phyloP scores from a whole-genome alignment of 2,888 invertebrate species.

The Polylopha cassiicola region DNA sequence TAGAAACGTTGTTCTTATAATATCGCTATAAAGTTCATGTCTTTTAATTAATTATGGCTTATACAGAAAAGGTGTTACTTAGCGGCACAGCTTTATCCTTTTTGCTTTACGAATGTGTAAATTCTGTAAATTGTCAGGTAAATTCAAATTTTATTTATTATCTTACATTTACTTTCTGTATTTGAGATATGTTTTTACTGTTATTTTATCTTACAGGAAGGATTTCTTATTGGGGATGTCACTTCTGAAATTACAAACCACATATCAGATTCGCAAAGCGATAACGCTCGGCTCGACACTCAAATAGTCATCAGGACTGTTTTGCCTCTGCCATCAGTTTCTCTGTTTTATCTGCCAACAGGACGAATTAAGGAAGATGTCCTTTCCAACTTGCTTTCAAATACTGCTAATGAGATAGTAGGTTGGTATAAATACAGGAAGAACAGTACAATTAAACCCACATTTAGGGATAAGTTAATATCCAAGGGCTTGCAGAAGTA shows the following conservation, averaged over 20 bases:
- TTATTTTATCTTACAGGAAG: slow-evolving; percentile 60
- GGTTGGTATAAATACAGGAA: slow-evolving; percentile 83
- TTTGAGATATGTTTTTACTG: slow-evolving; percentile 10
- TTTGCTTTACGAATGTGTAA: slow-evolving; percentile 81
- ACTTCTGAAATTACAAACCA: slow-evolving; percentile 80
- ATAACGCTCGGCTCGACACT: slow-evolving; percentile 77
- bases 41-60: slow-evolving; percentile 43
- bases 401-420: slow-evolving; percentile 75
- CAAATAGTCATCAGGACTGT: slow-evolving; percentile 79
- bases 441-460: slow-evolving; percentile 72
- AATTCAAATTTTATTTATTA: slow-evolving; percentile 23
- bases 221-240: slow-evolving; percentile 81
- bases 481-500: slow-evolving; percentile 79
- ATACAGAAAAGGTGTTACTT: slow-evolving; percentile 72
- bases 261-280: slow-evolving; percentile 82
- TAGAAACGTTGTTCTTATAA: not conserved
- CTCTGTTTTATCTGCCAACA: slow-evolving; percentile 75
- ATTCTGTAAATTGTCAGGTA: slow-evolving; percentile 79
- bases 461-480: slow-evolving; percentile 79
- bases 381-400: slow-evolving; percentile 70
- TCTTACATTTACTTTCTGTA: slow-evolving; percentile 3
- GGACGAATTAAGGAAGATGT: slow-evolving; percentile 77
- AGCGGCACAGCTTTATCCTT: slow-evolving; percentile 81
- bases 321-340: slow-evolving; percentile 76
- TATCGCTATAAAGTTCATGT: slow-evolving; percentile 8